phyloP scores from a whole-genome alignment of 2,113 vertebrate genomes.

The Bubalus kerabau region DNA sequence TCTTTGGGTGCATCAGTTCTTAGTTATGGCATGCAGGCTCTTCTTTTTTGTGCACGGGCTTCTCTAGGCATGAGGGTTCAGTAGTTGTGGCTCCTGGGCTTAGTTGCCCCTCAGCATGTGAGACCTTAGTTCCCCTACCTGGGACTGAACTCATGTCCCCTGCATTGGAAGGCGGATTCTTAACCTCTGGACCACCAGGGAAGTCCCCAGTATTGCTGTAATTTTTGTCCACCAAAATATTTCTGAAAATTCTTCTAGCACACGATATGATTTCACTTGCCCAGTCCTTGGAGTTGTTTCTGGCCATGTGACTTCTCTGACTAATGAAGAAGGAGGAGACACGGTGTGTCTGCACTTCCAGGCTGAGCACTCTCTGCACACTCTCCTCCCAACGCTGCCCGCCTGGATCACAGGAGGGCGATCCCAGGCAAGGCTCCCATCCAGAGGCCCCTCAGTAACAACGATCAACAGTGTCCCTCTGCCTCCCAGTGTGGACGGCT shows the following conservation, averaged over 20 bases:
- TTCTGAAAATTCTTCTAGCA: background rate
- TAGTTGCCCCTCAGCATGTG: background rate
- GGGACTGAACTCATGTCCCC: background rate
- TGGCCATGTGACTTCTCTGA: background rate
- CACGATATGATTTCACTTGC: background rate
- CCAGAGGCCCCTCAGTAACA: background rate
- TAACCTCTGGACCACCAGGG: background rate
- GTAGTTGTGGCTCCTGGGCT: background rate
- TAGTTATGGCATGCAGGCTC: background rate
- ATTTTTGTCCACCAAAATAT: background rate
- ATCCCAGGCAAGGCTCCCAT: background rate
- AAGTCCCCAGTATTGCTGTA: background rate
- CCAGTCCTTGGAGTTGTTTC: background rate
- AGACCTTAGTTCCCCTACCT: background rate
- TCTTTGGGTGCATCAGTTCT: background rate
- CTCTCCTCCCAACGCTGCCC: background rate
- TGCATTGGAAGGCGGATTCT: background rate
- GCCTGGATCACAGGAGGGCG: accelerated
- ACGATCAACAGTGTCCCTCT: background rate
- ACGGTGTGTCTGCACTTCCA: background rate
- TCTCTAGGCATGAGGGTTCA: background rate
- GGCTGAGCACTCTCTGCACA: accelerated
- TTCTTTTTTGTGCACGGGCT: background rate
- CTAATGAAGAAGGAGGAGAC: background rate
- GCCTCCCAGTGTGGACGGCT: background rate